Base-by-base conservation (phyloP, 2,113 vertebrate genomes). In the Eurypyga helias region DNA sequence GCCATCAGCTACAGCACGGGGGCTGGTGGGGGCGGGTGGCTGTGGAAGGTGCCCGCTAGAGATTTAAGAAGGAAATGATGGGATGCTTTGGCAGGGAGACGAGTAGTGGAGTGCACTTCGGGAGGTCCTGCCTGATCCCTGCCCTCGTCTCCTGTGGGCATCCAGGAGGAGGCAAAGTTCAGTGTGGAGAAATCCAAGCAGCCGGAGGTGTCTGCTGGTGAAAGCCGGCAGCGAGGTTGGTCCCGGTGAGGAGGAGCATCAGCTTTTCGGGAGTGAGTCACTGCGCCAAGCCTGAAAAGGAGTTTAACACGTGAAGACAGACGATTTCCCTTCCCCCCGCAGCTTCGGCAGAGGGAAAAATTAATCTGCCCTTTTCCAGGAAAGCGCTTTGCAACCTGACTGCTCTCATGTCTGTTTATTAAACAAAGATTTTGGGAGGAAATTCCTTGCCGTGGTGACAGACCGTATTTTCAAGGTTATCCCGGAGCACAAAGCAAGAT, bases 51-150 rank as follows among this genome's bases (percentile, higher is more conserved):
- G 18, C 43, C 38, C 43, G 6, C 19, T 52, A 13, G n/a, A 65
- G 58, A n/a, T 28, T 51, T 55, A 36, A 31, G 26, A 41, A 48
- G 26, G 41, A 46, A 73, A 64, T 6, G 9, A 75, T 10, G 46
- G 38, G 34, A 23, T 48, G 17, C 7, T 58, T 69, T 77, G 46
- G 18, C 38, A 36, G 18, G 12, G 13, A 5, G 25, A 51, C 0
- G 3, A 57, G 20, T 17, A 62, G n/a, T 1, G 0, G 41, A 51
- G 29, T 0, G 1, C 34, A 29, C 0, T 0, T 1, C 0, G 7
- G 23, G 45, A 57, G 13, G 17, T 58, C 31, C 34, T 52, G 20
- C 29, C 28, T 3, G 0, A 45, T 36, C 33, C 28, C 80, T 58
- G 31, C 21, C 10, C 28, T 29, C 23, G 15, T 51, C 4, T 5